Evolutionary conservation across 2,113 vertebrate species (phyloP).

Genomic region (Chrysochloris asiatica): DNA sequence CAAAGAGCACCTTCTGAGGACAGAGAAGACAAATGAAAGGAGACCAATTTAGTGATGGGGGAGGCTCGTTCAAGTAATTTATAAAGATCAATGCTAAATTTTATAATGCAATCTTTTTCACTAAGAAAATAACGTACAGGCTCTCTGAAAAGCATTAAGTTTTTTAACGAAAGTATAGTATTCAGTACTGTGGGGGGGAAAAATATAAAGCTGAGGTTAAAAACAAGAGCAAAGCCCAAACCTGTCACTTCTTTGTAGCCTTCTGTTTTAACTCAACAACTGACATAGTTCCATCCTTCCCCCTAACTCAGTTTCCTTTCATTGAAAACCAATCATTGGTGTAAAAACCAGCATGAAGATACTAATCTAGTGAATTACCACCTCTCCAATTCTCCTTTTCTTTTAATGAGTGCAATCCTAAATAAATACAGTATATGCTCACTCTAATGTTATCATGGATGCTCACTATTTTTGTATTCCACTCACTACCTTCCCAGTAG

Average conservation of each 20-base stretch:
- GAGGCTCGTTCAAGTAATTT: constrained; percentile 80
- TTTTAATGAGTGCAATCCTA: background rate
- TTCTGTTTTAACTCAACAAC: constrained; percentile 18
- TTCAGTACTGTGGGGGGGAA: background rate
- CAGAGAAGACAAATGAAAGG: constrained; percentile 70
- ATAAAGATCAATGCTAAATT: constrained; percentile 85
- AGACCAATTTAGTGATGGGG: constrained; percentile 32
- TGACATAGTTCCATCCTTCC: background rate
- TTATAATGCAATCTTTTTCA: constrained; percentile 82
- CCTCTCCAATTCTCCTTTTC: background rate
- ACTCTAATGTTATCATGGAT: background rate
- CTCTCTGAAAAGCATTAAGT: constrained; percentile 66
- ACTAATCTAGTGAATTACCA: background rate
- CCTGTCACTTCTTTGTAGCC: background rate
- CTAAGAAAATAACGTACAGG: constrained; percentile 74
- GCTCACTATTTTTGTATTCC: background rate
- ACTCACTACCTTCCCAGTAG: too few species aligned
- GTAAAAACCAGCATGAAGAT: constrained; percentile 34
- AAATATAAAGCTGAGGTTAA: background rate
- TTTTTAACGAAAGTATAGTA: constrained; percentile 59
- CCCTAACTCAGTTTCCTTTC: background rate
- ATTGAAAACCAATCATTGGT: constrained; percentile 39
- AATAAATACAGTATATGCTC: background rate
- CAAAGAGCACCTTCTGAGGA: constrained; percentile 66
- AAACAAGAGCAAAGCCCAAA: background rate